Conservation (phyloP, 2,888 invertebrate species). For the Nemapogon koenigi region DNA sequence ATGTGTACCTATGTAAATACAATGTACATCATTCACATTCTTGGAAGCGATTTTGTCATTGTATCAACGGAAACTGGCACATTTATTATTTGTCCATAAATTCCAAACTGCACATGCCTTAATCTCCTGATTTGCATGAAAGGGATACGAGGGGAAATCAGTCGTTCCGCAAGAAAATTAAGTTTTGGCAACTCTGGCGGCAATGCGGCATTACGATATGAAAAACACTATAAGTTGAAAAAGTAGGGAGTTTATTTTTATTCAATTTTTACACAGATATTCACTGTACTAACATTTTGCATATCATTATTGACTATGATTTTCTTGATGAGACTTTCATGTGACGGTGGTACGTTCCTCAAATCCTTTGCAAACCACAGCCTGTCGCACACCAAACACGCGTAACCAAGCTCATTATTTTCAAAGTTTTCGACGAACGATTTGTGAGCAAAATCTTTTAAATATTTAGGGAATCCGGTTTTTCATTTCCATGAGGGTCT, state of each 20-base stretch:
- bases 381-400: slow-evolving; percentile 18
- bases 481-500: too few relatives aligned
- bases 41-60: background rate
- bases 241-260: background rate
- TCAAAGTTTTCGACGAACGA: too few relatives aligned
- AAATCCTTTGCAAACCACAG: slow-evolving; percentile 19
- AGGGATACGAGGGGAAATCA: background rate
- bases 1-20: background rate
- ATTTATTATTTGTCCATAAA: background rate
- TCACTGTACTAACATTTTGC: background rate
- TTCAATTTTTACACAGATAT: background rate
- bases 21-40: background rate
- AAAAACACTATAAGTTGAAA: background rate
- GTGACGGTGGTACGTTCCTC: background rate
- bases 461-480: too few relatives aligned
- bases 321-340: background rate
- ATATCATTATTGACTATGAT: background rate
- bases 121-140: background rate
- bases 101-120: background rate
- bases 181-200: background rate
- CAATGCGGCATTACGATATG: background rate
- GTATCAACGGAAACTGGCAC: background rate
- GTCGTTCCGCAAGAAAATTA: background rate
- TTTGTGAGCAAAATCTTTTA: too few relatives aligned
- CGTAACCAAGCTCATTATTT: slow-evolving; percentile 19